phyloP scores from a whole-genome alignment of 2,113 vertebrate species.

The Oncorhynchus clarkii region DNA sequence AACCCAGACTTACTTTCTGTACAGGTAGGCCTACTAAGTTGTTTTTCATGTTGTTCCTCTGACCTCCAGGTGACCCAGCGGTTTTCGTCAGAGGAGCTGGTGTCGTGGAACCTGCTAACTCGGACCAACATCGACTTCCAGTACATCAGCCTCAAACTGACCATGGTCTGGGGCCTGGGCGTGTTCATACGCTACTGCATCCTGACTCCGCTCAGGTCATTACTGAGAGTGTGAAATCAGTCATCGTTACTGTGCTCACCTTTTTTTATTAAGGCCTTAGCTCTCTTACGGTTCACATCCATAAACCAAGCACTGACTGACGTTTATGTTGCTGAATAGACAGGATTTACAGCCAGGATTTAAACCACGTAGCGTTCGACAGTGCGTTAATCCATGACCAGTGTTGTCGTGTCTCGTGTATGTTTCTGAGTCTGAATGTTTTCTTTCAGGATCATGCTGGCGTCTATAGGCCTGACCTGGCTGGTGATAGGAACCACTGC shows the following conservation, averaged over 20 bases:
- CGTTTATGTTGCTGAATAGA: background rate
- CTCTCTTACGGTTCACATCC: background rate
- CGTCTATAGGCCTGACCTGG: slow-evolving; percentile 84
- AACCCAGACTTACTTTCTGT: background rate
- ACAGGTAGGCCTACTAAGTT: background rate
- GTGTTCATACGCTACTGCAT: slow-evolving; percentile 89
- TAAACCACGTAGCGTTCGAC: background rate
- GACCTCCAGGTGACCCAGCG: slow-evolving; percentile 83
- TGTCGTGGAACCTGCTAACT: slow-evolving; percentile 96
- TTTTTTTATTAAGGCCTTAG: slow-evolving; percentile 15
- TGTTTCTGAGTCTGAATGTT: background rate
- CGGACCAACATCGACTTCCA: slow-evolving; percentile 92
- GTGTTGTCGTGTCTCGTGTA: background rate
- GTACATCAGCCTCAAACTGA: slow-evolving; percentile 86
- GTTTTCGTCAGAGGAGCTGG: slow-evolving; percentile 92
- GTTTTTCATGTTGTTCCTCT: background rate
- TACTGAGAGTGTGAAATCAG: background rate
- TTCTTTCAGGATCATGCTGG: slow-evolving; percentile 79
- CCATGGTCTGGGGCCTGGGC: slow-evolving; percentile 84
- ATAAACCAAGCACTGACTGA: background rate
- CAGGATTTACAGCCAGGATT: background rate
- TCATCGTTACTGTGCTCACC: background rate
- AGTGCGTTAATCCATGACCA: background rate
- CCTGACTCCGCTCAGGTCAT: slow-evolving; percentile 89
- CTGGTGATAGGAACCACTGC: slow-evolving; percentile 86